Conservation (phyloP, 2,113 vertebrate species). For the Corythornis vintsioides region DNA sequence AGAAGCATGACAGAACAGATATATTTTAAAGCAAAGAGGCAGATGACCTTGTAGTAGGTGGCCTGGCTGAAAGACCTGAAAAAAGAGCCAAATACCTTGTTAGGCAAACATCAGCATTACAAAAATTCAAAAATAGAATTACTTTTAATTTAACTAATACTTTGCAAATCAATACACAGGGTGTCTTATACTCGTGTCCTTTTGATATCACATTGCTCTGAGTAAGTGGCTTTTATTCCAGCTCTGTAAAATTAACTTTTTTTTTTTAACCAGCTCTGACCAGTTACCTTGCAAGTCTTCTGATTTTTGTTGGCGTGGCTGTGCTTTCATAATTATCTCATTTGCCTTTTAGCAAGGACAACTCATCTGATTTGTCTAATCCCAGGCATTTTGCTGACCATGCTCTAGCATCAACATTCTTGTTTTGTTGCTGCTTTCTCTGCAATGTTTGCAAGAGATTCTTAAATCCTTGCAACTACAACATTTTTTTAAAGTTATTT, state of each 20-base stretch:
- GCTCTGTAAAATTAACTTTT: background rate
- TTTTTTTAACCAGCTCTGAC: background rate
- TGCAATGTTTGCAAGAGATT: background rate
- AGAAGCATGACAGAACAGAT: background rate
- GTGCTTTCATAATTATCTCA: background rate
- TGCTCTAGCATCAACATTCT: background rate
- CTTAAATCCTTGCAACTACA: background rate
- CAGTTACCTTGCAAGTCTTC: background rate
- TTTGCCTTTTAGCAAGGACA: constrained; percentile 16
- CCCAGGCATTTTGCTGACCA: background rate
- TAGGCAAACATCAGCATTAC: background rate
- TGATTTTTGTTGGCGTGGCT: background rate
- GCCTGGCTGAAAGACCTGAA: background rate
- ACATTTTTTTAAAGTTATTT: background rate
- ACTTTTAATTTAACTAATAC: background rate
- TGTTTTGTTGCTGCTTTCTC: background rate
- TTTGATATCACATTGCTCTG: background rate
- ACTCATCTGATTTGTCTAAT: background rate
- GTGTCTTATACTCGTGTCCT: background rate
- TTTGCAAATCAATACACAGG: background rate
- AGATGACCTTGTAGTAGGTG: background rate
- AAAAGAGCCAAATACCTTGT: background rate
- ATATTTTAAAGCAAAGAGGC: background rate
- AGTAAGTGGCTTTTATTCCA: background rate
- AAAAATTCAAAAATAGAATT: background rate